Conservation (phyloP, 2,113 vertebrate genomes). For the Sprattus sprattus region DNA sequence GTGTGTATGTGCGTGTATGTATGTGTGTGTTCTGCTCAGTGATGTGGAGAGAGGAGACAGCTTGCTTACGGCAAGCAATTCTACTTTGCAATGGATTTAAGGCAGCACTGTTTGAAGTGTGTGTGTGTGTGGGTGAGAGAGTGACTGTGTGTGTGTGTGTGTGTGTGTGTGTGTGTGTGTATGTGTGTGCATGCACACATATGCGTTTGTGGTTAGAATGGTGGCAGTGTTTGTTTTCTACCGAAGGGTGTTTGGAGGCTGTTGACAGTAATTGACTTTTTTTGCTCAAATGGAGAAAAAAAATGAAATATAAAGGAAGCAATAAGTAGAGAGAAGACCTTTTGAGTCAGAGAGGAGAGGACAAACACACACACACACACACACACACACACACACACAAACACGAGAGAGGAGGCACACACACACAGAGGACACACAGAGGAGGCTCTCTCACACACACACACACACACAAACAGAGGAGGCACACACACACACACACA, state of each 20-base stretch:
- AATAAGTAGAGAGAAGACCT: conserved; percentile 47
- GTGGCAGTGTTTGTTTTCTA: neutral
- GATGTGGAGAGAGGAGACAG: neutral
- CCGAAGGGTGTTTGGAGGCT: neutral
- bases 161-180: too few relatives aligned
- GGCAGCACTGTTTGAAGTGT: conserved; percentile 8
- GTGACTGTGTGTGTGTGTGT: neutral
- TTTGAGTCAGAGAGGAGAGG: neutral
- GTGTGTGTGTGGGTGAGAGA: conserved; percentile 23
- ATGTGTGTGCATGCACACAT: neutral
- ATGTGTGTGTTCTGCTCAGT: neutral
- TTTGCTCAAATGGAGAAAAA: conserved; percentile 45
- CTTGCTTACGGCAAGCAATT: neutral
- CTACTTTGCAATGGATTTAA: conserved; percentile 31
- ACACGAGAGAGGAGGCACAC: too few relatives aligned
- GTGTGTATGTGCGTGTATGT: neutral
- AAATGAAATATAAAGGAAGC: conserved; percentile 20
- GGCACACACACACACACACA: too few relatives aligned
- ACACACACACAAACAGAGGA: conserved; percentile 5
- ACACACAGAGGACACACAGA: too few relatives aligned
- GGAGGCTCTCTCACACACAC: too few relatives aligned
- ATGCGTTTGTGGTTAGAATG: conserved; percentile 37
- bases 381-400: too few relatives aligned
- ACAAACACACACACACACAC: too few relatives aligned
- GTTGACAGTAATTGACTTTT: conserved; percentile 47